These are phyloP conservation scores for Eulemur rubriventer DNA, from an alignment of 2,797 vertebrate species.

Conservation along the genomic window DNA sequence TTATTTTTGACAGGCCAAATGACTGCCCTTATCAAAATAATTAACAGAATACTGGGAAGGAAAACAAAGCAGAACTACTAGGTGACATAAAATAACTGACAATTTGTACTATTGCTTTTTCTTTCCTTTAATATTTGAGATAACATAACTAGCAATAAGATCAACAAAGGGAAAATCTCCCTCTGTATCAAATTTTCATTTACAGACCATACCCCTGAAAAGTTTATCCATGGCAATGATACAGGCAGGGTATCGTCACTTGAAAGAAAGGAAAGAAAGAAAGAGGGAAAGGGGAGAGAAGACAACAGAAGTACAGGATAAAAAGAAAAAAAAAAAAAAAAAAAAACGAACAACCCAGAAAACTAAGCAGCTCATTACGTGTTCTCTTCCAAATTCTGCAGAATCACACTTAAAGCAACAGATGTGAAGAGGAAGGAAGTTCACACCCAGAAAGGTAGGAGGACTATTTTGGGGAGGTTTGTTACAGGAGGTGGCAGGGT, in stretches of 20 bases:
- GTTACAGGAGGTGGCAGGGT: constrained; percentile 43
- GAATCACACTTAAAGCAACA: constrained; percentile 69
- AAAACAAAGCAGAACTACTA: constrained; percentile 5
- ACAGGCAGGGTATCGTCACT: background rate
- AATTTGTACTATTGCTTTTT: background rate
- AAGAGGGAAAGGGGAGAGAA: background rate
- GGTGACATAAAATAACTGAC: background rate
- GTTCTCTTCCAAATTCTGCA: constrained; percentile 63
- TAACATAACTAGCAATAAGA: background rate
- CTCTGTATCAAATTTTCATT: background rate
- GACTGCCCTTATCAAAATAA: constrained; percentile 47
- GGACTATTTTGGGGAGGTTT: constrained; percentile 64
- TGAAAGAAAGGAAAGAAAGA: background rate
- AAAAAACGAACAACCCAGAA: constrained; percentile 25
- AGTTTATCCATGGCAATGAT: background rate
- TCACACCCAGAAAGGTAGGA: constrained; percentile 65
- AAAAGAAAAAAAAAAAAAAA: background rate
- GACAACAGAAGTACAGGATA: background rate
- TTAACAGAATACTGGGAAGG: background rate
- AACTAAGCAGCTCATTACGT: constrained; percentile 24
- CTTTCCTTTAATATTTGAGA: background rate
- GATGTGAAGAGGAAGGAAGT: constrained; percentile 72
- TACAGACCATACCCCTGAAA: background rate
- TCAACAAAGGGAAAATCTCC: background rate
- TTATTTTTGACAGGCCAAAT: constrained; percentile 32